Conservation (phyloP, 1,140 invertebrate genomes). For the Drosophila lacertosa region DNA sequence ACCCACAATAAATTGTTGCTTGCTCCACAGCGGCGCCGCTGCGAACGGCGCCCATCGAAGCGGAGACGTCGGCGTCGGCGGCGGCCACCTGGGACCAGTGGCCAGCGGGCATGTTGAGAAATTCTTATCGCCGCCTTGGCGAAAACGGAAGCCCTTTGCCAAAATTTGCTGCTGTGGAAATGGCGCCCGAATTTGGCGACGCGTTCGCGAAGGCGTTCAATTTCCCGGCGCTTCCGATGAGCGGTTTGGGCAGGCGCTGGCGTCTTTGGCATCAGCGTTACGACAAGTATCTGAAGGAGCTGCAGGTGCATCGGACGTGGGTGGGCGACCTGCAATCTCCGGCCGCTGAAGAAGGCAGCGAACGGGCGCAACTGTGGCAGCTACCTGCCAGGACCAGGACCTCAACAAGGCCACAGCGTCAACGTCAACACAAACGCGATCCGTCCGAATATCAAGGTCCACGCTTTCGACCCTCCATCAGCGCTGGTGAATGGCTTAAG, state of each 20-base stretch:
- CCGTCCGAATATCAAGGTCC: conserved; percentile 15
- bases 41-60: conserved; percentile 41
- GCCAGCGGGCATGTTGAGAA: conserved; percentile 9
- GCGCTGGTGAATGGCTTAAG: conserved; percentile 60
- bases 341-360: too few relatives aligned
- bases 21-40: conserved; percentile 39
- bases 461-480: conserved; percentile 64
- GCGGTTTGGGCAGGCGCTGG: conserved; percentile 19
- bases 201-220: conserved; percentile 21
- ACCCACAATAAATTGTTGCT: conserved; percentile 21
- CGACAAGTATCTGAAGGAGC: conserved; percentile 38
- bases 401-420: too few relatives aligned
- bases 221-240: conserved; percentile 53
- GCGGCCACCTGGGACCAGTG: conserved; percentile 17
- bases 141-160: conserved; percentile 64
- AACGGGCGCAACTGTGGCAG: too few relatives aligned
- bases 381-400: conserved; percentile 1
- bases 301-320: conserved; percentile 56
- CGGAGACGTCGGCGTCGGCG: background rate
- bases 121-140: conserved; percentile 11
- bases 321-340: conserved; percentile 51
- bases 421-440: conserved; percentile 47
- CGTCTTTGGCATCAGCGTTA: conserved; percentile 18
- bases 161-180: conserved; percentile 54
- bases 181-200: conserved; percentile 43